Conservation (phyloP, 1,140 invertebrate species). For the Galendromus occidentalis region DNA sequence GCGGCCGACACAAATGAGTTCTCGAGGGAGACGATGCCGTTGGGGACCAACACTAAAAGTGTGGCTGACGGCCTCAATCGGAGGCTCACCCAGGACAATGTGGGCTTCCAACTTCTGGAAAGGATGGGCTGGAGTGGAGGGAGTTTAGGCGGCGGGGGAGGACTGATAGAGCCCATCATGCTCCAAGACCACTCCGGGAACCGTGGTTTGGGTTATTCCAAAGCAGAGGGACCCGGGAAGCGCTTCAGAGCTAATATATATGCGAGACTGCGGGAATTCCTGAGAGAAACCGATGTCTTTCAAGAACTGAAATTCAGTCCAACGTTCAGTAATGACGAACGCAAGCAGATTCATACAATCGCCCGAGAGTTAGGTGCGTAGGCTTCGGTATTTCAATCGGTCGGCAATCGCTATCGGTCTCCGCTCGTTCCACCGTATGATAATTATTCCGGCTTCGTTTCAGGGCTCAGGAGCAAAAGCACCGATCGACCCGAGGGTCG, state of each 20-base stretch:
- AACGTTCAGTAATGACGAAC: neutral
- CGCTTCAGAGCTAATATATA: neutral
- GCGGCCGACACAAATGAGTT: neutral
- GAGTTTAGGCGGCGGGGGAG: neutral
- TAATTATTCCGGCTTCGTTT: neutral
- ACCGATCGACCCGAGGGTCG: neutral
- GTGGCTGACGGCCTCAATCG: neutral
- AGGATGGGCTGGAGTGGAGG: neutral
- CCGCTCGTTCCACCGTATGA: neutral
- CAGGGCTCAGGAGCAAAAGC: conserved; percentile 3
- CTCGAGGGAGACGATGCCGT: neutral
- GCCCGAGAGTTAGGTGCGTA: neutral
- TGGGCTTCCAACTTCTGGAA: neutral
- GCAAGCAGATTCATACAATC: neutral
- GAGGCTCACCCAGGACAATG: neutral
- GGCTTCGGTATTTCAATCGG: neutral
- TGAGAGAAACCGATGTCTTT: neutral
- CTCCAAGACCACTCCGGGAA: neutral
- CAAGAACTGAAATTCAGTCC: conserved; percentile 5
- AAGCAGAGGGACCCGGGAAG: neutral
- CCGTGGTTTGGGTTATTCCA: neutral
- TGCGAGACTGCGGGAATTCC: neutral
- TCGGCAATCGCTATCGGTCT: neutral
- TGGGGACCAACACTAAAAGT: neutral
- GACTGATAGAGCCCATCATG: neutral